Percentiles rank a stretch among this genome's conserved stretches.
Conservation (phyloP, 2,113 vertebrate genomes). For the Syngnathus floridae region DNA sequence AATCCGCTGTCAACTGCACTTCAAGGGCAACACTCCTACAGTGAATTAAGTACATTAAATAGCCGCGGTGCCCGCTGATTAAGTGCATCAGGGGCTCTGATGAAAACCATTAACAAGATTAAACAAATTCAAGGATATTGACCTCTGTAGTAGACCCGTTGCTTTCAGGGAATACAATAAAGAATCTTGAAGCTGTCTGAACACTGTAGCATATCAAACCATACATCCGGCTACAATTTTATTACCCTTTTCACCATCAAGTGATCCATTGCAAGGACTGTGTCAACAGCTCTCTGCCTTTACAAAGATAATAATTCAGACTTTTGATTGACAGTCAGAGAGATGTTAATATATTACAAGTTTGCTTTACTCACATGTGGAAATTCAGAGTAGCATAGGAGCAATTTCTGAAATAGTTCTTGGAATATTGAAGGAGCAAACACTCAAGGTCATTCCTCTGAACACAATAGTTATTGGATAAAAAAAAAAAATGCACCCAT, state of each 20-base stretch:
- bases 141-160: conserved; percentile 44
- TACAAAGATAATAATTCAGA: conserved; percentile 24
- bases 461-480: neutral
- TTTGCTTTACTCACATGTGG: neutral
- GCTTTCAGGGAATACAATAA: conserved; percentile 35
- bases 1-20: conserved; percentile 22
- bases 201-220: conserved; percentile 16
- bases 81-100: conserved; percentile 57
- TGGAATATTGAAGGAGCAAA: neutral
- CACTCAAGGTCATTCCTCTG: neutral
- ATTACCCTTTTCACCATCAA: neutral
- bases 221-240: neutral
- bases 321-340: neutral
- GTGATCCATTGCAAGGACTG: conserved; percentile 5
- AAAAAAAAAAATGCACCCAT: neutral
- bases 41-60: conserved; percentile 51
- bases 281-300: conserved; percentile 26
- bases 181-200: conserved; percentile 35
- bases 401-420: neutral
- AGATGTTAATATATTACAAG: neutral
- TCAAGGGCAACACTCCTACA: conserved; percentile 22
- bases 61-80: conserved; percentile 41
- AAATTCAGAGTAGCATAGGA: neutral
- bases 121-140: conserved; percentile 57
- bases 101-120: conserved; percentile 66